A percentile compares a stretch with the other conserved stretches of the same genome.
Conservation (phyloP, 2,888 invertebrate species). For the Anthophora plumipes region DNA sequence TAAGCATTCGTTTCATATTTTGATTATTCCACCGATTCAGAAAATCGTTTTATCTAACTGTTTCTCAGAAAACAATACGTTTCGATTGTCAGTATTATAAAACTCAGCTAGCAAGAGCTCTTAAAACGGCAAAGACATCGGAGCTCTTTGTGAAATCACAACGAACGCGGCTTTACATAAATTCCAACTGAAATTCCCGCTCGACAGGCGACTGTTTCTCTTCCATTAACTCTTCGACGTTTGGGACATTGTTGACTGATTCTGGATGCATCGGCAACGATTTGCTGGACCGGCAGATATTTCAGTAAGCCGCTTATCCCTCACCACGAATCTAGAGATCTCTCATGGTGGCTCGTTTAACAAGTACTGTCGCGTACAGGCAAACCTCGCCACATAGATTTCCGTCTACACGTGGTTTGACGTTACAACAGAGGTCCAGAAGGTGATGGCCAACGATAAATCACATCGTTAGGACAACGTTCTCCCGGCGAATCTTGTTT, state of each 20-base stretch:
- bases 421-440: slow-evolving; percentile 33
- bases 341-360: slow-evolving; percentile 56
- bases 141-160: neutral
- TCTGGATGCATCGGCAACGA: slow-evolving; percentile 39
- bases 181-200: slow-evolving; percentile 9
- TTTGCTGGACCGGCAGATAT: slow-evolving; percentile 58
- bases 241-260: slow-evolving; percentile 50
- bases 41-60: neutral
- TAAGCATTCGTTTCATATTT: too few relatives aligned
- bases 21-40: too few relatives aligned
- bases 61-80: neutral
- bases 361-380: slow-evolving; percentile 37
- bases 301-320: slow-evolving; percentile 69
- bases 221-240: slow-evolving; percentile 48
- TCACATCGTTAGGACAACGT: slow-evolving; percentile 73
- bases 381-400: slow-evolving; percentile 31
- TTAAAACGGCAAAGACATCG: neutral
- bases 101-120: neutral
- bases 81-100: neutral
- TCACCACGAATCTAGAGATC: slow-evolving; percentile 46
- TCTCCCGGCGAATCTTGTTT: slow-evolving; percentile 59
- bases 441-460: slow-evolving; percentile 72
- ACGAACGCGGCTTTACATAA: slow-evolving; percentile 16
- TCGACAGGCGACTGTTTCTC: slow-evolving; percentile 31
- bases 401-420: slow-evolving; percentile 30